These are phyloP conservation scores for Caenorhabditis tropicalis DNA, from an alignment of 1,140 invertebrate species.

Conservation along the genomic window DNA sequence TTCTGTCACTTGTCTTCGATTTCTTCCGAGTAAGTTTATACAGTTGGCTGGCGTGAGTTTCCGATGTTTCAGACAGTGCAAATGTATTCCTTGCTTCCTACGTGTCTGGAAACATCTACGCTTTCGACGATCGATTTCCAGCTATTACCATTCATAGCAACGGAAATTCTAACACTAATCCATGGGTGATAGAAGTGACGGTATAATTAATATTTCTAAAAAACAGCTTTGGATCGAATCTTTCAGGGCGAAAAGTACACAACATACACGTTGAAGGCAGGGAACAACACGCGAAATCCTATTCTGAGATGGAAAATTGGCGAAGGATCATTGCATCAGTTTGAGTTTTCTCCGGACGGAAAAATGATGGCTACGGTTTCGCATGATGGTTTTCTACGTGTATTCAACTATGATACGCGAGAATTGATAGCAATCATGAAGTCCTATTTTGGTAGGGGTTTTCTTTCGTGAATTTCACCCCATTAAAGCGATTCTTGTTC, in stretches of 20 bases:
- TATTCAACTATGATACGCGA: conserved; percentile 97
- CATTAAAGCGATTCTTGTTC: neutral
- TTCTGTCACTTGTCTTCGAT: conserved; percentile 96
- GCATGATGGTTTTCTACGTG: conserved; percentile 92
- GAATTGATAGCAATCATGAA: conserved; percentile 83
- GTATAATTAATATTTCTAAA: too few species aligned
- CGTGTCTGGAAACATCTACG: conserved; percentile 93
- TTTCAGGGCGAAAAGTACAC: conserved; percentile 83
- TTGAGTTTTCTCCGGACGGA: conserved; percentile 92
- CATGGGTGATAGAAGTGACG: too few species aligned
- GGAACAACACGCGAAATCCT: conserved; percentile 88
- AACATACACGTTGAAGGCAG: conserved; percentile 93
- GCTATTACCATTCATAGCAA: neutral
- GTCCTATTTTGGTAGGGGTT: conserved; percentile 77
- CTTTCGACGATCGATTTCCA: conserved; percentile 92
- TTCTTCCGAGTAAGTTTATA: conserved; percentile 85
- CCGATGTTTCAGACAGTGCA: conserved; percentile 83
- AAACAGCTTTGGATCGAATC: neutral
- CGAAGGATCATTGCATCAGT: conserved; percentile 88
- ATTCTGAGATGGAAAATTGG: conserved; percentile 85
- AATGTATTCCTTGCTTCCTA: conserved; percentile 93
- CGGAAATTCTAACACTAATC: neutral
- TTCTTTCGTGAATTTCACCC: neutral
- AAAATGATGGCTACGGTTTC: conserved; percentile 86
- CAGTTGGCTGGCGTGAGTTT: neutral